phyloP scores from a whole-genome alignment of 2,113 vertebrate genomes.

The Myanophis thanlyinensis region DNA sequence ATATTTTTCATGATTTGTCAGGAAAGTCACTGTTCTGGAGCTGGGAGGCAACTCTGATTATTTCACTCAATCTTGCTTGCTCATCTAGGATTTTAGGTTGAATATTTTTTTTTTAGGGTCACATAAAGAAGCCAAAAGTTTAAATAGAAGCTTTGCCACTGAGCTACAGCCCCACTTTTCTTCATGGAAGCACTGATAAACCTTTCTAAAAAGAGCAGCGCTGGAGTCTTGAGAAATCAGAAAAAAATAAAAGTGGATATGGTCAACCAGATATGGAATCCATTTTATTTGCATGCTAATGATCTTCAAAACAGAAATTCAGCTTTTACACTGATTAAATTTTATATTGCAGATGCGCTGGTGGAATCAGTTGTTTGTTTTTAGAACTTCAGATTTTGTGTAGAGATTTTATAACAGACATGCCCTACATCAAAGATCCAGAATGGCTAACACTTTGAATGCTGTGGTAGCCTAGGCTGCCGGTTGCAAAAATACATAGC shows the following conservation, averaged over 20 bases:
- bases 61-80: neutral
- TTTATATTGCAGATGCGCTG: neutral
- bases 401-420: neutral
- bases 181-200: neutral
- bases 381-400: neutral
- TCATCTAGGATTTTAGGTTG: neutral
- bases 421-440: neutral
- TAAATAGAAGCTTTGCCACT: neutral
- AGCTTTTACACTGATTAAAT: neutral
- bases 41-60: neutral
- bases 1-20: neutral
- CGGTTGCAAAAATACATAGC: neutral
- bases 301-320: neutral
- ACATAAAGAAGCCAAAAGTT: neutral
- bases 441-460: neutral
- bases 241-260: too few relatives aligned
- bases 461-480: neutral
- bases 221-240: too few relatives aligned
- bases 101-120: neutral
- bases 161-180: neutral
- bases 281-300: neutral
- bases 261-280: too few relatives aligned
- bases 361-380: neutral
- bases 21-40: neutral
- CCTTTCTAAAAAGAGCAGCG: neutral